Evolutionary conservation across 2,888 invertebrate genomes (phyloP), one percentile per base, ranked within the genome.

Genomic region (Tholera decimalis): DNA sequence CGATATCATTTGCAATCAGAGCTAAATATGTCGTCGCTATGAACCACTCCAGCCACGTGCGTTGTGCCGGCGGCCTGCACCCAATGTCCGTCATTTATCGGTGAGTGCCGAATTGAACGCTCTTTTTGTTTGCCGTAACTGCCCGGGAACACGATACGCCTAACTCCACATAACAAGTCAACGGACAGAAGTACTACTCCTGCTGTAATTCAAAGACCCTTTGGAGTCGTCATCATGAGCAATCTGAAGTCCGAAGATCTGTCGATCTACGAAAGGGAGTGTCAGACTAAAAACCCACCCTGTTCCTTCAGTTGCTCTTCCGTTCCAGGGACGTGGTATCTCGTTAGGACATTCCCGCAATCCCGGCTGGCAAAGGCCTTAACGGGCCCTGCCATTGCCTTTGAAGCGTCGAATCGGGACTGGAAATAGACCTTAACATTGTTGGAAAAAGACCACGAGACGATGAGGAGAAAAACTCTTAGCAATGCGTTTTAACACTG

Each of bases 81-180:
- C 26, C 13, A 44, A 60, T 51, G 41, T 57, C 56, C 56, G 51
- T 11, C 44, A 69, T 64, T 68, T 60, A 59, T 74, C 54, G 43
- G 37, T 18, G 24, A 30, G 30, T 46, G 43, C 51, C 37, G 46
- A 46, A 64, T 51, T 37, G n/a, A 13, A 7, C 24, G 28, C 37
- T 26, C 39, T 43, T 66, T 59, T 66, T 55, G 69, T 64, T 59
- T 51, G 20, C 13, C n/a, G 58, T 72, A 67, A 76, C 47, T 65
- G 47, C 28, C n/a, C n/a, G 8, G 22, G 22, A 28, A 44, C 50
- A 70, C 60, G 61, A 47, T 33, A 41, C 20, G 15, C 18, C 41
- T 41, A 15, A 5, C 13, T 22, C 11, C 9, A 55, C 15, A 6
- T 22, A 3, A 15, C n/a, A 26, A 26, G 24, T n/a, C n/a, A 20